Evolutionary conservation across 2,888 invertebrate species (phyloP).

Genomic region (Hirtodrosophila cameraria): DNA sequence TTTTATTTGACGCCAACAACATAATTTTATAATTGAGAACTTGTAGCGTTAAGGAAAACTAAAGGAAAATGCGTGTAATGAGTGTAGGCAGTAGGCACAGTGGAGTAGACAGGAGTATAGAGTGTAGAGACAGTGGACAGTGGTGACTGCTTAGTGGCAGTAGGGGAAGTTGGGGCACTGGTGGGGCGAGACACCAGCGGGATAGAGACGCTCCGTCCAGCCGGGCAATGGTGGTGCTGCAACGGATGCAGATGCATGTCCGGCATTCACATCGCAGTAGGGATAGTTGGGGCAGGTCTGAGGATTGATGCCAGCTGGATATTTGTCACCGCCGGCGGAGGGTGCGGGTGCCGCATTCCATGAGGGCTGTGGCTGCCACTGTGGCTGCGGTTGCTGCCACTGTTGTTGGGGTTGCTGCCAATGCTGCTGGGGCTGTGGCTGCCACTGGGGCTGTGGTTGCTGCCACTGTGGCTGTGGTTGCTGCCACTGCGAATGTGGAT

Average conservation of each 20-base stretch:
- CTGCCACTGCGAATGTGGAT: slow-evolving; percentile 81
- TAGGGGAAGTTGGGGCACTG: slow-evolving; percentile 85
- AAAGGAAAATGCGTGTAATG: slow-evolving; percentile 33
- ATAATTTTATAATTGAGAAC: slow-evolving; percentile 69
- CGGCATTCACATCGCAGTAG: slow-evolving; percentile 84
- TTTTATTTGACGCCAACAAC: slow-evolving; percentile 79
- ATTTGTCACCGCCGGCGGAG: slow-evolving; percentile 82
- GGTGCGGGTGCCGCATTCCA: slow-evolving; percentile 80
- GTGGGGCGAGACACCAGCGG: slow-evolving; percentile 84
- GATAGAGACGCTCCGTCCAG: slow-evolving; percentile 84
- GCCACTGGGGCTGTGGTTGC: slow-evolving; percentile 62
- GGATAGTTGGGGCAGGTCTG: slow-evolving; percentile 85
- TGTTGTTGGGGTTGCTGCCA: slow-evolving; percentile 76
- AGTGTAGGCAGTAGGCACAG: slow-evolving; percentile 20
- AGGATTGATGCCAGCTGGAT: slow-evolving; percentile 85
- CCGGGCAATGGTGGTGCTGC: slow-evolving; percentile 84
- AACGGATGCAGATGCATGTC: slow-evolving; percentile 74
- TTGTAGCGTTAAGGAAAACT: slow-evolving; percentile 53
- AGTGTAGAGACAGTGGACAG: slow-evolving; percentile 5
- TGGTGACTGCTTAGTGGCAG: slow-evolving; percentile 77
- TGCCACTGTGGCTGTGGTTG: slow-evolving; percentile 77
- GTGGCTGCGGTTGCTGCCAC: slow-evolving; percentile 57
- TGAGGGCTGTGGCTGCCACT: slow-evolving; percentile 67
- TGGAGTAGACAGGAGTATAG: slow-evolving; percentile 12
- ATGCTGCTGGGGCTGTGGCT: slow-evolving; percentile 79